phyloP scores from a whole-genome alignment of 2,797 vertebrate genomes.

The Dallia pectoralis region DNA sequence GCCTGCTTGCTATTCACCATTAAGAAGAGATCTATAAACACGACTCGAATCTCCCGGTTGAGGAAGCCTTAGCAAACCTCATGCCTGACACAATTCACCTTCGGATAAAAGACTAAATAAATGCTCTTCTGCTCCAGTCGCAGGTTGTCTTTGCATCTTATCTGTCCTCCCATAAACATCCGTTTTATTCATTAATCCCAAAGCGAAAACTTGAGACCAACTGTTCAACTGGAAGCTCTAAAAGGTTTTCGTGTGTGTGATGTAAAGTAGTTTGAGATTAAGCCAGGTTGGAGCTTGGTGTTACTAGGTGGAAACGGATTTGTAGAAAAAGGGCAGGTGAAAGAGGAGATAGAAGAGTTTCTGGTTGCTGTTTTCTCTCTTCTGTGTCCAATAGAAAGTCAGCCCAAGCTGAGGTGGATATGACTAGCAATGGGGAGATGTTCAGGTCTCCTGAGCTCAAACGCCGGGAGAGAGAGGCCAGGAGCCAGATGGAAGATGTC shows the following conservation, averaged over 20 bases:
- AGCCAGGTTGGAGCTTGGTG: neutral
- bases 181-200: slow-evolving; percentile 31
- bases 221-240: slow-evolving; percentile 65
- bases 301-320: slow-evolving; percentile 14
- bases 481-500: neutral
- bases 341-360: slow-evolving; percentile 1
- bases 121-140: slow-evolving; percentile 43
- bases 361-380: slow-evolving; percentile 6
- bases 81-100: neutral
- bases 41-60: slow-evolving; percentile 64
- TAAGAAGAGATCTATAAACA: slow-evolving; percentile 75
- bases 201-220: slow-evolving; percentile 46
- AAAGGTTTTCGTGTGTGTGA: slow-evolving; percentile 28
- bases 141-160: slow-evolving; percentile 33
- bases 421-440: slow-evolving; percentile 45
- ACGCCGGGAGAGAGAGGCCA: neutral
- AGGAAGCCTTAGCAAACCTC: slow-evolving; percentile 23
- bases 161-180: slow-evolving; percentile 16
- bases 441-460: slow-evolving; percentile 5
- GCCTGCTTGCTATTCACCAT: slow-evolving; percentile 42
- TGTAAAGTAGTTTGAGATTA: slow-evolving; percentile 25
- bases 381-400: neutral
- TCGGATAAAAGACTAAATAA: slow-evolving; percentile 26
- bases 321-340: slow-evolving; percentile 29
- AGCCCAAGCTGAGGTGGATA: slow-evolving; percentile 23